These are phyloP conservation scores for Petrocephalus zakoni DNA, from an alignment of 2,113 vertebrate species.

Conservation along the genomic window DNA sequence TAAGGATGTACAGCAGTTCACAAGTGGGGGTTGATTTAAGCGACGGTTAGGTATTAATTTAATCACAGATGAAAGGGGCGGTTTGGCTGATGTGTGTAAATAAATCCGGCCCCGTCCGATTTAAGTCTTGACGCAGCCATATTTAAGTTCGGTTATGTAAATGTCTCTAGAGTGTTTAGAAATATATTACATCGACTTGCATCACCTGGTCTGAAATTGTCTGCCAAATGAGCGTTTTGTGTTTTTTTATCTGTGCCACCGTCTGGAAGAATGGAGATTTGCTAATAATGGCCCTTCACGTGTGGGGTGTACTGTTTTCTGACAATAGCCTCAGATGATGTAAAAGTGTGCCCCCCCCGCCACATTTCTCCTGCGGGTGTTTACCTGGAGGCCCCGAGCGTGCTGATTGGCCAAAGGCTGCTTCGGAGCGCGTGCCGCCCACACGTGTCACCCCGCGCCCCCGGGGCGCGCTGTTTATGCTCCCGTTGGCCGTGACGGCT, in stretches of 20 bases:
- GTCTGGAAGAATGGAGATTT: conserved; percentile 8
- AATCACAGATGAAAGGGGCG: neutral
- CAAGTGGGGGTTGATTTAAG: neutral
- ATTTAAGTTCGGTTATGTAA: conserved; percentile 11
- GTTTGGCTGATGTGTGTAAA: conserved; percentile 1
- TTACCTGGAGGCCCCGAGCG: neutral
- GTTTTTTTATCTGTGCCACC: conserved; percentile 5
- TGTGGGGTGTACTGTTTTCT: neutral
- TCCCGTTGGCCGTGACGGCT: neutral
- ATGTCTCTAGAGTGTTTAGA: neutral
- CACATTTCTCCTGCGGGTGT: neutral
- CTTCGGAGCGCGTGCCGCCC: neutral
- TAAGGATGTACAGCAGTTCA: neutral
- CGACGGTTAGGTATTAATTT: neutral
- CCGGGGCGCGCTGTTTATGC: neutral
- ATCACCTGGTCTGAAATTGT: conserved; percentile 12
- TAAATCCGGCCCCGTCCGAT: neutral
- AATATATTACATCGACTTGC: conserved; percentile 13
- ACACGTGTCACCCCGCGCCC: neutral
- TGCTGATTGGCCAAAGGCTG: neutral
- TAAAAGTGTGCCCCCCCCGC: neutral
- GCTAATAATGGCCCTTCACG: neutral
- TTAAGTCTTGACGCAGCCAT: neutral
- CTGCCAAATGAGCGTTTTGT: conserved; percentile 5
- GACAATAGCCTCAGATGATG: neutral